Evolutionary conservation across 2,797 vertebrate genomes (phyloP).

Genomic region (Microcaecilia unicolor): DNA sequence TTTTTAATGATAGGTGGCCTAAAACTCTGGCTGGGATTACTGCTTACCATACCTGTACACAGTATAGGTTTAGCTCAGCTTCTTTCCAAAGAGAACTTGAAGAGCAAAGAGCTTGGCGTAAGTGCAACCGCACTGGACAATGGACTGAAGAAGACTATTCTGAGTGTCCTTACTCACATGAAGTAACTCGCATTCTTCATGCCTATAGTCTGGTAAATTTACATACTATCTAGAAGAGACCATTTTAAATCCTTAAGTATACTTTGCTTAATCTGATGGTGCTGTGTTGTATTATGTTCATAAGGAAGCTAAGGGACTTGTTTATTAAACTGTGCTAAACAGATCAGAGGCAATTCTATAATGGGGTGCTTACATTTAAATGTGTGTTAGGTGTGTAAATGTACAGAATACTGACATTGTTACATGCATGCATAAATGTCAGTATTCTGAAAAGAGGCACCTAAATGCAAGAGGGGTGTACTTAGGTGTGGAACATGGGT

Average conservation of each 20-base stretch:
- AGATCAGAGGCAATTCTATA: too few relatives aligned
- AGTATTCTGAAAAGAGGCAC: too few relatives aligned
- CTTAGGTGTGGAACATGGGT: too few relatives aligned
- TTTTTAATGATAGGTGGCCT: constrained; percentile 77
- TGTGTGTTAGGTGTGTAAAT: too few relatives aligned
- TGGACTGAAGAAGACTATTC: constrained; percentile 83
- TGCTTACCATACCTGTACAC: constrained; percentile 67
- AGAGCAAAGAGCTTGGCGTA: constrained; percentile 76
- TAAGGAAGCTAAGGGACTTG: too few relatives aligned
- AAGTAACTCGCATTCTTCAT: constrained; percentile 74
- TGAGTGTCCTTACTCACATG: constrained; percentile 73
- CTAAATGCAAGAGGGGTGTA: too few relatives aligned
- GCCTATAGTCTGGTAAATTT: constrained; percentile 72
- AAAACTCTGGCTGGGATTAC: constrained; percentile 78
- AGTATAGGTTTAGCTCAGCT: constrained; percentile 50
- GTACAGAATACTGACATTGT: too few relatives aligned
- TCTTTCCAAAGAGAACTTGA: constrained; percentile 33
- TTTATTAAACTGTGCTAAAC: too few relatives aligned
- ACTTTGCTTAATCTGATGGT: too few relatives aligned
- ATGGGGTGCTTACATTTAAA: too few relatives aligned
- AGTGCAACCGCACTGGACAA: constrained; percentile 63
- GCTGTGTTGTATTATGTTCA: too few relatives aligned
- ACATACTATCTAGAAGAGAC: background rate
- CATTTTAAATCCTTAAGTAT: background rate
- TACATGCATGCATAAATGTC: too few relatives aligned